Evolutionary conservation across 2,888 invertebrate species (phyloP).

Genomic region (Caenorhabditis sulstoni): DNA sequence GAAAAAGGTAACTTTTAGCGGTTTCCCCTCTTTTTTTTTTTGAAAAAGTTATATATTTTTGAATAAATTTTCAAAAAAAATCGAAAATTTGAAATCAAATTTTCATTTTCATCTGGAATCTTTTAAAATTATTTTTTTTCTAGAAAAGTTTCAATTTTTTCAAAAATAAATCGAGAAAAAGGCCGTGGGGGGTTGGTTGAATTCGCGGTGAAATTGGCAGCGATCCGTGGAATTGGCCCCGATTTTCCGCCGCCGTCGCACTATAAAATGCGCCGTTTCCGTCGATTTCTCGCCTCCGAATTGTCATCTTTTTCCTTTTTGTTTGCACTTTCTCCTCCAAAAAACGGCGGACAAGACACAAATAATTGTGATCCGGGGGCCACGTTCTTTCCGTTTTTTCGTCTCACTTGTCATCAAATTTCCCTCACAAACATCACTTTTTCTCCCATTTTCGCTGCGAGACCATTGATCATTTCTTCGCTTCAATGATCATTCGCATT

Average conservation of each 20-base stretch:
- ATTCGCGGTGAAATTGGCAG: too few relatives aligned
- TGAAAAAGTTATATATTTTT: too few relatives aligned
- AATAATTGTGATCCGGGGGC: conserved; percentile 48
- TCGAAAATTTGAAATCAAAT: too few relatives aligned
- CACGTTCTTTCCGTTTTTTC: conserved; percentile 14
- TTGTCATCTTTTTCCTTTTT: conserved; percentile 47
- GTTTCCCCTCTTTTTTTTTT: too few relatives aligned
- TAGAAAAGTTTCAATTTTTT: too few relatives aligned
- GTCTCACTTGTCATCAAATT: background rate
- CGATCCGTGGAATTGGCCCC: conserved; percentile 13
- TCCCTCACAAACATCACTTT: background rate
- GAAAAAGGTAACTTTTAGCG: too few relatives aligned
- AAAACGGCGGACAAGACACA: conserved; percentile 24
- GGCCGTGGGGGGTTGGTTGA: too few relatives aligned
- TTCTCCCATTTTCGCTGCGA: background rate
- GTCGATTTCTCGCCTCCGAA: conserved; percentile 11
- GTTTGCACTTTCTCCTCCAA: conserved; percentile 41
- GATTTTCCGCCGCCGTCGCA: background rate
- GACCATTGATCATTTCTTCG: background rate
- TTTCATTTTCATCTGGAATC: too few relatives aligned
- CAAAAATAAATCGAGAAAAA: too few relatives aligned
- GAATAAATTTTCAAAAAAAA: too few relatives aligned
- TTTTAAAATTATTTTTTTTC: too few relatives aligned
- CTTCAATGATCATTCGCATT: background rate
- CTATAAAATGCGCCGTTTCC: conserved; percentile 6